Evolutionary conservation across 1,140 invertebrate species (phyloP), one percentile per base, ranked within the genome.

Genomic region (Brachionus calyciflorus): DNA sequence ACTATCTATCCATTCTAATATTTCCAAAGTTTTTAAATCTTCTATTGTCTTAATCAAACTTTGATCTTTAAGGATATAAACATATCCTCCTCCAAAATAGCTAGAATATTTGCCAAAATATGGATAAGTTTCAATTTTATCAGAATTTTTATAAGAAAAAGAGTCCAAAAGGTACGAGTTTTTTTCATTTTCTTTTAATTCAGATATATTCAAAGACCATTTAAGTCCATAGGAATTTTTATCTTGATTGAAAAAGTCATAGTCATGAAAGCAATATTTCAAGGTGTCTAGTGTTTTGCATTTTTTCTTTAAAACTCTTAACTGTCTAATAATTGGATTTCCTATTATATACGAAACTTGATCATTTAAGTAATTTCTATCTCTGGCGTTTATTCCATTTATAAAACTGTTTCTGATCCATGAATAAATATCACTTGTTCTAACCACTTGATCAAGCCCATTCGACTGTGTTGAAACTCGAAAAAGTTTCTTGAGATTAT

Each of bases 71-170:
- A 89, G 78, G 12, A 82, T 80, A 0, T 87, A 81, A 4, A 88
- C 81, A 79, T 89, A 89, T 0, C 88, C 88, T 24, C 88, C 88
- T 2, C 88, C 88, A 26, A 82, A 79, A 78, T 89, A 89, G 3
- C 85, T 77, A 40, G 81, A 82, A 48, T 85, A 80, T 10, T 81
- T 80, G 4, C 87, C 87, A 78, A 81, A 81, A 79, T 85, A 86
- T 0, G 87, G 86, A 46, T 84, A 83, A 4, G 87, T 85, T 49
- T 86, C 81, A 81, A 19, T 65, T 78, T 5, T 84, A 79, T n/a
- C 78, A 77, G 21, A 79, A 21, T n/a, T 65, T 12, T 65, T 19
- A 26, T 65, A 65, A n/a, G n/a, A n/a, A n/a, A n/a, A n/a, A n/a
- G n/a, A n/a, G n/a, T n/a, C n/a, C n/a, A n/a, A n/a, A n/a, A n/a